Evolutionary conservation across 1,140 invertebrate species (phyloP).

Genomic region (Parapsyche elsis): DNA sequence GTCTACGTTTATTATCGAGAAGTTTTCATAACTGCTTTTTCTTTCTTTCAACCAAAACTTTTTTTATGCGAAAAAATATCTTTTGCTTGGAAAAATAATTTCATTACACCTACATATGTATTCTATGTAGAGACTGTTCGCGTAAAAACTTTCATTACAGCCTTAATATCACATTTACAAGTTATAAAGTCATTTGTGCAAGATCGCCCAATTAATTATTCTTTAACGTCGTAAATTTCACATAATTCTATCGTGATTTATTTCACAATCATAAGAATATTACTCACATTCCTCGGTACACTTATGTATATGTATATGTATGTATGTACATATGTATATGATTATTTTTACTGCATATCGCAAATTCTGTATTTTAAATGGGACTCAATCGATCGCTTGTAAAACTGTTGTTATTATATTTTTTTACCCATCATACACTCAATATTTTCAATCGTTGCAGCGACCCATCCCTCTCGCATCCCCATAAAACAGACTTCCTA

Average conservation of each 20-base stretch:
- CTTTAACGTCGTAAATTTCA: no score
- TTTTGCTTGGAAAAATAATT: neutral
- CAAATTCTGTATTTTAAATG: no score
- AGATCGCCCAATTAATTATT: neutral
- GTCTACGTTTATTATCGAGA: no score
- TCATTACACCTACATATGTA: neutral
- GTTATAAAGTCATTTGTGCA: neutral
- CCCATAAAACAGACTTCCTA: conserved; percentile 5
- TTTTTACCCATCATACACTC: no score
- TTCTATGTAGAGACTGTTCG: neutral
- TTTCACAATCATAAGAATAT: no score
- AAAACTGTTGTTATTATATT: no score
- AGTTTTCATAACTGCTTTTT: neutral
- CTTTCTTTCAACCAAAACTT: neutral
- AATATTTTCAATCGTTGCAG: no score
- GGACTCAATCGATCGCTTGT: no score
- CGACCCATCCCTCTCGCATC: no score
- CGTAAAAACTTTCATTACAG: conserved; percentile 11
- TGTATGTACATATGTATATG: neutral
- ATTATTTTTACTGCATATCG: no score
- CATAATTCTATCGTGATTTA: neutral
- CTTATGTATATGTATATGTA: neutral
- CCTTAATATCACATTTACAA: neutral
- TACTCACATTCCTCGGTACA: neutral
- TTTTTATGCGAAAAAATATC: neutral